Base-by-base conservation (phyloP, 2,797 vertebrate species). In the Hylomyscus alleni region DNA sequence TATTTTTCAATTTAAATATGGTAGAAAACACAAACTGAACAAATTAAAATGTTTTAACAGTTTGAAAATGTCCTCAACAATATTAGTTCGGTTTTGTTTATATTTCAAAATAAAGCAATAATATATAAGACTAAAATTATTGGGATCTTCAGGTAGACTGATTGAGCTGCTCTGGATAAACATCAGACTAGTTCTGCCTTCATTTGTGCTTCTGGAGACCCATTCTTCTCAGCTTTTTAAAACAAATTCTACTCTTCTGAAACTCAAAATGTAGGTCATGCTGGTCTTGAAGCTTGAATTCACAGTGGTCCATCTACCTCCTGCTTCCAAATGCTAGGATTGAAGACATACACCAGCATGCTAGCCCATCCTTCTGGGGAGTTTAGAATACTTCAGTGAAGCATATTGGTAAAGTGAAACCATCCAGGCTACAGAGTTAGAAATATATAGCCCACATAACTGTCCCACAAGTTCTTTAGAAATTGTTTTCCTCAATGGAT, bases 51-150 rank as follows among this genome's bases (percentile, higher is more conserved):
- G 13, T 40, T 88, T 75, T 26, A 76, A 31, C 1, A 52, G 17
- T 78, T 84, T 37, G 22, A 73, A 26, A 90, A 62, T n/a, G 7
- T 60, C 34, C 26, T 80, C 15, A 19, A 22, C 22, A 37, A 26
- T 2, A 34, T 78, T 77, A 54, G 31, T 50, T 90, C 15, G 34
- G 40, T 73, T 72, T 19, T 86, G 26, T 86, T 82, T 78, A 22
- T 37, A 6, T 95, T 98, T 97, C 83, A 40, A 81, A 20, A 26
- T 14, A 37, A 77, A 92, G 94, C 84, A 96, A 97, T 96, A 37
- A 97, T 98, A 44, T 44, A 44, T 97, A 96, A 96, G 96, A 95
- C 87, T 93, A 97, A 84, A 96, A 90, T 97, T 91, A 95, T 95
- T 97, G 75, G 96, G n/a, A 92, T 93, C 54, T 97, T 98, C 93